Conservation (phyloP, 2,888 invertebrate genomes). For the Doris montereyensis region DNA sequence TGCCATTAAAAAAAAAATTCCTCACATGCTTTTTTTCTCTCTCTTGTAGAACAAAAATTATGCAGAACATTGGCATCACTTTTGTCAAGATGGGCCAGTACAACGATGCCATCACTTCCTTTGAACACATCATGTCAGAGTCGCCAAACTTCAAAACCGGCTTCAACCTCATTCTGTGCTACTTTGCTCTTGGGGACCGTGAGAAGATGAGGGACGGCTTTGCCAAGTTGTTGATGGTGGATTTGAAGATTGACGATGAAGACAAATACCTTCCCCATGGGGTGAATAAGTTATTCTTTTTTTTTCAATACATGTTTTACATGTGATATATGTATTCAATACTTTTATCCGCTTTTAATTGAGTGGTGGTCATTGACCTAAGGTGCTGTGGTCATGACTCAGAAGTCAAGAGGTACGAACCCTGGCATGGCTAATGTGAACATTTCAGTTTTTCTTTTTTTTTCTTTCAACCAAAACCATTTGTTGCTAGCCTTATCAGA, state of each 20-base stretch:
- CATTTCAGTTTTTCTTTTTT: too few species aligned
- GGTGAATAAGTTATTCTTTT: constrained; percentile 58
- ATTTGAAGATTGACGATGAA: constrained; percentile 84
- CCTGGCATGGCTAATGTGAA: too few species aligned
- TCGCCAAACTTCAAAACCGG: constrained; percentile 91
- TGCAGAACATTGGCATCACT: constrained; percentile 96
- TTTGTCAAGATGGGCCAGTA: constrained; percentile 97
- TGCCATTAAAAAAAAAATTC: too few species aligned
- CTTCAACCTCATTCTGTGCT: constrained; percentile 84
- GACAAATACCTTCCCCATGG: constrained; percentile 77
- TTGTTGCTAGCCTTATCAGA: too few species aligned
- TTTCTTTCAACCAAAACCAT: too few species aligned
- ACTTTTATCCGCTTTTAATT: neutral
- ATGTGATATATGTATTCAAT: neutral
- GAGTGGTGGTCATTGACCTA: too few species aligned
- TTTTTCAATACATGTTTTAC: neutral
- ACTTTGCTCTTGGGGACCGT: constrained; percentile 81
- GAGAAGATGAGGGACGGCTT: constrained; percentile 96
- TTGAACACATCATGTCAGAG: constrained; percentile 98
- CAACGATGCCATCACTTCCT: constrained; percentile 94
- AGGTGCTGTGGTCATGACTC: too few species aligned
- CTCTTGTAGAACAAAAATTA: constrained; percentile 90
- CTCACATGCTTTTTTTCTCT: too few species aligned
- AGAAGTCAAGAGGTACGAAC: neutral
- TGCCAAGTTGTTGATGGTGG: constrained; percentile 89